These are phyloP conservation scores for Psittacula derbiana DNA, from an alignment of 2,797 vertebrate species.

Conservation along the genomic window DNA sequence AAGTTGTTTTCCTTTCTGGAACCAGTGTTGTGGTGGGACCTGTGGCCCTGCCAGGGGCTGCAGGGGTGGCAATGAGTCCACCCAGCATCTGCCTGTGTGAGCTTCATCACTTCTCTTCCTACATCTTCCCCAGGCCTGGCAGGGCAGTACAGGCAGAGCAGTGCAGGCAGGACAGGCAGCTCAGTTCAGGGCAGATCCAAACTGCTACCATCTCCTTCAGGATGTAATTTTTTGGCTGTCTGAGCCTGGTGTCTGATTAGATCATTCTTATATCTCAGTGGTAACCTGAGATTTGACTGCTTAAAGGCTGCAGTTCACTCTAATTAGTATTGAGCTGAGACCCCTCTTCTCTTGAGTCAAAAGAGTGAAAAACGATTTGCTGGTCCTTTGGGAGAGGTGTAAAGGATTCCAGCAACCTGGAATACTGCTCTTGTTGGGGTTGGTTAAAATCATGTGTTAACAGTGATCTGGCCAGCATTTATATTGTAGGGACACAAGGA, in stretches of 20 bases:
- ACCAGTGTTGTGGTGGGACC: background rate
- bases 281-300: slow-evolving; percentile 30
- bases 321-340: slow-evolving; percentile 34
- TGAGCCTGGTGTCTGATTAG: slow-evolving; percentile 5
- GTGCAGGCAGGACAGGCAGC: background rate
- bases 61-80: fast-evolving
- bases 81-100: fast-evolving
- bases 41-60: background rate
- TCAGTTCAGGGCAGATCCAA: background rate
- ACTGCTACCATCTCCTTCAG: background rate
- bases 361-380: slow-evolving; percentile 16
- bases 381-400: background rate
- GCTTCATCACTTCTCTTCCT: background rate
- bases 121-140: background rate
- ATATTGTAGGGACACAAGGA: background rate
- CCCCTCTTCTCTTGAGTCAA: background rate
- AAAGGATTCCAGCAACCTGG: background rate
- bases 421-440: background rate
- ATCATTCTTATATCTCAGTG: background rate
- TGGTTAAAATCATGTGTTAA: background rate
- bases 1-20: background rate
- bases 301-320: slow-evolving; percentile 34
- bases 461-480: background rate
- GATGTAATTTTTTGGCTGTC: background rate
- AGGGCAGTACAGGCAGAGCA: background rate